Evolutionary conservation across 2,888 invertebrate species (phyloP).

Genomic region (Andrena haemorrhoa): DNA sequence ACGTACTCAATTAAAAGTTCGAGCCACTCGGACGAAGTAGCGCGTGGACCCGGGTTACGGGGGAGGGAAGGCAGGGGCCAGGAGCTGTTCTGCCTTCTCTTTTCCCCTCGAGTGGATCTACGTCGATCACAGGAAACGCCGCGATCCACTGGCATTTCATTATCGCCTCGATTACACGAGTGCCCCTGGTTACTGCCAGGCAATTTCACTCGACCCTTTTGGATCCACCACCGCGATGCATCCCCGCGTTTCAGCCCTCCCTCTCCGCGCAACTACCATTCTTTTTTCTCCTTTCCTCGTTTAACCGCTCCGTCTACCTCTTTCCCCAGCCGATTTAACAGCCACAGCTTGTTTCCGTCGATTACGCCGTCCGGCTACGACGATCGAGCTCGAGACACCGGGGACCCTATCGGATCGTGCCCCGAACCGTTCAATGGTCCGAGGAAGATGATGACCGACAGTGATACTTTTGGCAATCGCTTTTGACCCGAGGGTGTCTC

Average conservation of each 20-base stretch:
- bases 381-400: conserved; percentile 26
- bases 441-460: neutral
- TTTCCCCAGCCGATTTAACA: conserved; percentile 36
- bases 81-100: conserved; percentile 48
- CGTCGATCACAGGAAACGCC: conserved; percentile 40
- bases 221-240: conserved; percentile 46
- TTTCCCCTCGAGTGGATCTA: conserved; percentile 44
- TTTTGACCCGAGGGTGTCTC: conserved; percentile 53
- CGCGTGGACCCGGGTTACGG: neutral
- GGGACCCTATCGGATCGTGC: neutral
- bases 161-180: conserved; percentile 60
- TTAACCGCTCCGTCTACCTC: conserved; percentile 46
- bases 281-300: conserved; percentile 11
- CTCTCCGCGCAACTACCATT: neutral
- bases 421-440: neutral
- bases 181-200: conserved; percentile 53
- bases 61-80: neutral
- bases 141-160: conserved; percentile 53
- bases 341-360: conserved; percentile 6
- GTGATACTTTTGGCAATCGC: conserved; percentile 68
- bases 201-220: conserved; percentile 62
- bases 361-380: conserved; percentile 21
- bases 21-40: conserved; percentile 42
- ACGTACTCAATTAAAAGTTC: conserved; percentile 73
- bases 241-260: neutral